Evolutionary conservation across 2,797 vertebrate species (phyloP).

Genomic region (Amblyraja radiata): DNA sequence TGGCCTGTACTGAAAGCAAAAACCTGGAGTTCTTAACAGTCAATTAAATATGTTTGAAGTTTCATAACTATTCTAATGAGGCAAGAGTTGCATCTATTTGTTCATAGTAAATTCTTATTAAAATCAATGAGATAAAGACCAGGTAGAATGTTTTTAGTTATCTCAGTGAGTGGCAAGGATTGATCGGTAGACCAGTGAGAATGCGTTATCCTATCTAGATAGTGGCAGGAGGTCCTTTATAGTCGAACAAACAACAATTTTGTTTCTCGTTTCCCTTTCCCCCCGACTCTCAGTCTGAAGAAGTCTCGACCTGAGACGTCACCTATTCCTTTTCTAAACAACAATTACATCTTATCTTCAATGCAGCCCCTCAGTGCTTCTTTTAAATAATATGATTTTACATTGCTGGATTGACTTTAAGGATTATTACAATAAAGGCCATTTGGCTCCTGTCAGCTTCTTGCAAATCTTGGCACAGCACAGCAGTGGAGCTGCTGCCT

Average conservation of each 20-base stretch:
- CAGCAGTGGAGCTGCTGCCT: too few species aligned
- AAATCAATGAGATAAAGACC: not conserved
- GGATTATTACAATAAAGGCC: too few species aligned
- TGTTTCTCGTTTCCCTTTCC: too few species aligned
- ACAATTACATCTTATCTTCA: not conserved
- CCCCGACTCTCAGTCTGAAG: too few species aligned
- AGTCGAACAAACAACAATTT: not conserved
- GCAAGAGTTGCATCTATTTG: not conserved
- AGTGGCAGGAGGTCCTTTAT: not conserved
- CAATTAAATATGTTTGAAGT: not conserved
- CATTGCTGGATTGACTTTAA: not conserved
- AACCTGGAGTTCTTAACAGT: not conserved
- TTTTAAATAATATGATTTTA: not conserved
- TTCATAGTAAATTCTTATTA: not conserved
- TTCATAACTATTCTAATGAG: not conserved
- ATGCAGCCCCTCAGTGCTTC: not conserved
- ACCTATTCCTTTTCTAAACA: too few species aligned
- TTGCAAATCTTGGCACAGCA: too few species aligned
- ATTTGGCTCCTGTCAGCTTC: too few species aligned
- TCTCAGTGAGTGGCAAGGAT: not conserved
- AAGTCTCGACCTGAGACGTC: too few species aligned
- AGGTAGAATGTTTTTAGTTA: not conserved
- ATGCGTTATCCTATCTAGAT: not conserved
- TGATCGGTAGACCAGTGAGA: not conserved
- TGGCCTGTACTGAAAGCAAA: not conserved